phyloP scores from a whole-genome alignment of 2,113 vertebrate genomes.

The Dicentrarchus labrax region DNA sequence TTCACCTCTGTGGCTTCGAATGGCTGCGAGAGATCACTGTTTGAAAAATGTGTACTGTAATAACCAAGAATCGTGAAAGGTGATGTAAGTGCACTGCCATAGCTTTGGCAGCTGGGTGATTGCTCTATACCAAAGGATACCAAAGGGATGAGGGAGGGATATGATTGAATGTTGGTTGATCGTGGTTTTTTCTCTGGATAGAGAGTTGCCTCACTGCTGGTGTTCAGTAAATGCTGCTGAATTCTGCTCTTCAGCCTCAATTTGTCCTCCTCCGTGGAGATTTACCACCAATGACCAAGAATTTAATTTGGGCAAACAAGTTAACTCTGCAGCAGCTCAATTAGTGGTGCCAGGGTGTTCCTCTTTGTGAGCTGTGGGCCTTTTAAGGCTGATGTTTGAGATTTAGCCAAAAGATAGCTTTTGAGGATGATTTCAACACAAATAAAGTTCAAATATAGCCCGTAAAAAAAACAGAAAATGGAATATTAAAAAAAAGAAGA shows the following conservation, averaged over 20 bases:
- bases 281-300: conserved; percentile 27
- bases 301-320: conserved; percentile 28
- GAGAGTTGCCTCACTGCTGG: background rate
- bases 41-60: conserved; percentile 48
- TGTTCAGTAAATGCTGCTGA: conserved; percentile 23
- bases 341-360: background rate
- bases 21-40: conserved; percentile 15
- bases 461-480: background rate
- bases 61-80: conserved; percentile 36
- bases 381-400: conserved; percentile 28
- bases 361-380: background rate
- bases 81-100: conserved; percentile 58
- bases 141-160: conserved; percentile 40
- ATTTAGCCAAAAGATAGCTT: conserved; percentile 3
- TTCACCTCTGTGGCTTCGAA: conserved; percentile 17
- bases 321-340: conserved; percentile 10
- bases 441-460: background rate
- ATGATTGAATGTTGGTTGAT: conserved; percentile 51
- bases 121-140: conserved; percentile 44
- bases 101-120: conserved; percentile 39
- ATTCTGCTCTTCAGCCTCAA: conserved; percentile 23
- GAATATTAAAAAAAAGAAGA: background rate
- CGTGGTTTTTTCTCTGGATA: conserved; percentile 28
- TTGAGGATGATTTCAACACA: background rate
- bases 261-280: conserved; percentile 19